Evolutionary conservation across 2,888 invertebrate genomes (phyloP).

Genomic region (Phragmatobia fuliginosa): DNA sequence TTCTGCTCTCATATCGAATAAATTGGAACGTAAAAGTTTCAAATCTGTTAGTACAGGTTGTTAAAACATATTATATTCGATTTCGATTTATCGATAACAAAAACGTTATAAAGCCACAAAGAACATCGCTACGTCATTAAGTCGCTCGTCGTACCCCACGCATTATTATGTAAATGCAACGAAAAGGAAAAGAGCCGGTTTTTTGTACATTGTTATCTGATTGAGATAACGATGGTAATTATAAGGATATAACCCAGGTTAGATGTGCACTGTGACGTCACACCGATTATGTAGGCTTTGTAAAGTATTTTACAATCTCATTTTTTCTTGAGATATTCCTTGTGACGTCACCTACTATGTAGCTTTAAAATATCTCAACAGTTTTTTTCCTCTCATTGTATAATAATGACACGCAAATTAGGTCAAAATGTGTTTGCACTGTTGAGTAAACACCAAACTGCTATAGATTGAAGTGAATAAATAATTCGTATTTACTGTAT

Average conservation of each 20-base stretch:
- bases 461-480: no score
- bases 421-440: background rate
- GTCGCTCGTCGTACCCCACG: conserved; percentile 80
- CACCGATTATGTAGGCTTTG: conserved; percentile 29
- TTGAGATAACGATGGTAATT: conserved; percentile 81
- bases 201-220: conserved; percentile 78
- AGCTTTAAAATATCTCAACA: no score
- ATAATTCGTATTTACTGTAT: no score
- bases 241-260: conserved; percentile 73
- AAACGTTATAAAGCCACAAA: conserved; percentile 2
- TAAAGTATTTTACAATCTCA: no score
- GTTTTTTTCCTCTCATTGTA: background rate
- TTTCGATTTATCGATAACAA: conserved; percentile 3
- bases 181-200: conserved; percentile 77
- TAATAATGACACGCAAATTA: background rate
- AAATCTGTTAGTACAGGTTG: background rate
- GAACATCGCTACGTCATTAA: conserved; percentile 71
- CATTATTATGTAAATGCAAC: conserved; percentile 84
- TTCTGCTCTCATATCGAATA: background rate
- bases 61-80: background rate
- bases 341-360: no score
- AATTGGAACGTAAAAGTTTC: background rate
- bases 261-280: conserved; percentile 71
- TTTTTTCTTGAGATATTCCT: no score
- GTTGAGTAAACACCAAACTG: background rate